Base-by-base conservation (phyloP, 2,888 invertebrate genomes). In the Heteropelma amictum region DNA sequence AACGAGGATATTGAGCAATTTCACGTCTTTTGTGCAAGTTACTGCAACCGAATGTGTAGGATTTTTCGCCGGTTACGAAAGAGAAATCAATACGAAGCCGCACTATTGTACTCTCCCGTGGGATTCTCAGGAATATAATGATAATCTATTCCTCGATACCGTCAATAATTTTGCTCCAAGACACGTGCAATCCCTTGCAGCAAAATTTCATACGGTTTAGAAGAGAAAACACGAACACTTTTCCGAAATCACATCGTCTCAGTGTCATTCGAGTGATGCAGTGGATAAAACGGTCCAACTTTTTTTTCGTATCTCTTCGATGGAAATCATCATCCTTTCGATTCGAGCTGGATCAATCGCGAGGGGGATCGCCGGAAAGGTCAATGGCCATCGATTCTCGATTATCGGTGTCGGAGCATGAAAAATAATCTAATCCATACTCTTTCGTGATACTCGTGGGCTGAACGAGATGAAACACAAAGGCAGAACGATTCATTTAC, bases 1-100 rank as follows among this genome's bases (percentile, higher is more conserved):
- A 76, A 76, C 72, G 72, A 67, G 63, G 68, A 76, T 76, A 68
- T 76, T 72, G 75, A 68, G 68, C 67, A 76, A 76, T 45, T n/a
- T 63, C 21, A 38, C 54, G 35, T 54, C 12, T n/a, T n/a, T n/a
- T n/a, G n/a, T n/a, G n/a, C n/a, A n/a, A n/a, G 54, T 38, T 56
- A 40, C 40, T 12, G 23, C 17, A 26, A 42, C 58, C 40, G 30
- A 51, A 54, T 47, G 35, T 53, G 58, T 60, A 45, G 65, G 68
- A 54, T 40, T 74, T 74, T 64, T 54, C 58, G 38, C 38, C 26
- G 65, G 12, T 75, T 75, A 61, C 56, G 65, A 70, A 70, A 75
- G 60, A 47, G 70, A 70, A 67, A 75, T 70, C 74, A 67, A 71
- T 75, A n/a, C n/a, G 28, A 47, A 64, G 51, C 40, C 51, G 21